These are phyloP conservation scores for Noctua pronuba DNA, from an alignment of 2,888 invertebrate genomes.

Conservation along the genomic window DNA sequence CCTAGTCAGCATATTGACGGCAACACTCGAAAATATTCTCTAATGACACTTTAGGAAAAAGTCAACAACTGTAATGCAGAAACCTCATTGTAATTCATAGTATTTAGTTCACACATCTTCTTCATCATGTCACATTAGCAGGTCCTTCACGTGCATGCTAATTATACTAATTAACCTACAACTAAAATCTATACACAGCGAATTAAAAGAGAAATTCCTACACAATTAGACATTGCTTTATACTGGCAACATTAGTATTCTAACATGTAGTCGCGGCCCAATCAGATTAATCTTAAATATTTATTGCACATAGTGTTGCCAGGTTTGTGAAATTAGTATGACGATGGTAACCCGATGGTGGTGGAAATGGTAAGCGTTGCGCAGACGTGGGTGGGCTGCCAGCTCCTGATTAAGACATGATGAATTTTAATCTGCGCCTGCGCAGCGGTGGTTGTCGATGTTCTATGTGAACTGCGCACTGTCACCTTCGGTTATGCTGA, in stretches of 20 bases:
- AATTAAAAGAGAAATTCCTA: slow-evolving; percentile 70
- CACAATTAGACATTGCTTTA: slow-evolving; percentile 72
- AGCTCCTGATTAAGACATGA: slow-evolving; percentile 84
- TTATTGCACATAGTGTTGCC: slow-evolving; percentile 89
- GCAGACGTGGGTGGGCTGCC: slow-evolving; percentile 88
- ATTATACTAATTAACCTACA: slow-evolving; percentile 61
- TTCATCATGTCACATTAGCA: slow-evolving; percentile 42
- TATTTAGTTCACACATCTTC: slow-evolving; percentile 55
- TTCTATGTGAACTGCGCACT: slow-evolving; percentile 45
- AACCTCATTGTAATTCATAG: slow-evolving; percentile 31
- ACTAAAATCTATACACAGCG: slow-evolving; percentile 63
- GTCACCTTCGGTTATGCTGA: slow-evolving; percentile 48
- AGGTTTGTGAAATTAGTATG: slow-evolving; percentile 88
- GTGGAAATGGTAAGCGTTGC: slow-evolving; percentile 84
- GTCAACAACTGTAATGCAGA: slow-evolving; percentile 1
- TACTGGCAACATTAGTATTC: slow-evolving; percentile 83
- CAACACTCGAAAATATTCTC: background rate
- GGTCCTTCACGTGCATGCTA: slow-evolving; percentile 42
- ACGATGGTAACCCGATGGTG: slow-evolving; percentile 87
- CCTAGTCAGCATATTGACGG: background rate
- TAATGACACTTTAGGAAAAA: background rate
- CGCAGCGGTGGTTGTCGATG: slow-evolving; percentile 50
- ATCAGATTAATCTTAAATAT: slow-evolving; percentile 90
- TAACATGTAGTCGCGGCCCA: slow-evolving; percentile 81
- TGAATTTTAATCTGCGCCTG: slow-evolving; percentile 84